Conservation (phyloP, 2,888 invertebrate species). For the Maniola hyperantus region DNA sequence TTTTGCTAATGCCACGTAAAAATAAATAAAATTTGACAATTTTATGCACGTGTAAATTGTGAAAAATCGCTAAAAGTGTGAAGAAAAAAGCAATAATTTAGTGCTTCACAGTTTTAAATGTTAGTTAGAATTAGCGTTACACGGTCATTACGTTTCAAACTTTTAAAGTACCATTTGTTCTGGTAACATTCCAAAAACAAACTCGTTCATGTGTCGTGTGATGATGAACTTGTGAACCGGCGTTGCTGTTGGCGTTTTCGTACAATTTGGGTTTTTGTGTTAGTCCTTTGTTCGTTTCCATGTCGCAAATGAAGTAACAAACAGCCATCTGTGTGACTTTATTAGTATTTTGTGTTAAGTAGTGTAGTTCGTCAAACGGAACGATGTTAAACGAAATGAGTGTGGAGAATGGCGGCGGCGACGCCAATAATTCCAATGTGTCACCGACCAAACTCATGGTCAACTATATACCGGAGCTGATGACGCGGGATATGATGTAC, state of each 20-base stretch:
- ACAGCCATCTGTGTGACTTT: slow-evolving; percentile 64
- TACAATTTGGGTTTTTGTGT: slow-evolving; percentile 72
- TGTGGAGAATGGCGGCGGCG: slow-evolving; percentile 82
- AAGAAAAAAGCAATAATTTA: background rate
- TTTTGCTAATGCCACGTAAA: slow-evolving; percentile 38
- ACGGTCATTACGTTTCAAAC: background rate
- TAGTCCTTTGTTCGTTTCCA: slow-evolving; percentile 74
- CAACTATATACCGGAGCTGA: slow-evolving; percentile 80
- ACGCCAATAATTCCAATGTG: slow-evolving; percentile 76
- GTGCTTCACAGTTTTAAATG: background rate
- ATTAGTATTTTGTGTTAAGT: slow-evolving; percentile 72
- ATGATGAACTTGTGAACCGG: slow-evolving; percentile 81
- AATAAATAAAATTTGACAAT: slow-evolving; percentile 35
- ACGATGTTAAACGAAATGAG: slow-evolving; percentile 77
- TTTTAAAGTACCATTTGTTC: slow-evolving; percentile 39
- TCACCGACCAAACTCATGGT: slow-evolving; percentile 83
- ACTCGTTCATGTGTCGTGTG: slow-evolving; percentile 47
- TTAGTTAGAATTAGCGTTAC: background rate
- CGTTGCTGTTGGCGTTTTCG: slow-evolving; percentile 76
- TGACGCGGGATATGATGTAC: slow-evolving; percentile 82
- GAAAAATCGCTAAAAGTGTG: background rate
- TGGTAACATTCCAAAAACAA: slow-evolving; percentile 79
- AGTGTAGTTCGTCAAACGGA: slow-evolving; percentile 74
- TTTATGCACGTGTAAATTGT: slow-evolving; percentile 24
- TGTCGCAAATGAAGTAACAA: slow-evolving; percentile 77